These are phyloP conservation scores for Oreochromis tanganicae DNA, from an alignment of 2,113 vertebrate genomes.

Conservation along the genomic window DNA sequence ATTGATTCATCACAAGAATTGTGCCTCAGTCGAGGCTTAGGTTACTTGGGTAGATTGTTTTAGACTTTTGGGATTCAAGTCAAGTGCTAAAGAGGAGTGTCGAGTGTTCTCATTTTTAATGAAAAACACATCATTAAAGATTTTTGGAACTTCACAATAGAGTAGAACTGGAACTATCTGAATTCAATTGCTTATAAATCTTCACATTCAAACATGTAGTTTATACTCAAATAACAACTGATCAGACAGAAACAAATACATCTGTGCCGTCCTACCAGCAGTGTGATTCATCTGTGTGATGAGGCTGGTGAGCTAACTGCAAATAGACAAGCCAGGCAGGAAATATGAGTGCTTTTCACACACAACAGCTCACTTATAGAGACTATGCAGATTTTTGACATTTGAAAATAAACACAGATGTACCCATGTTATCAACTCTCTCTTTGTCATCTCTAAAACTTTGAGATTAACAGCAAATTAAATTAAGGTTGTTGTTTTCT, in stretches of 20 bases:
- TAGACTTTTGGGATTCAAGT: not conserved
- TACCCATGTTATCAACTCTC: not conserved
- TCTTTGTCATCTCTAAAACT: not conserved
- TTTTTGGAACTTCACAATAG: not conserved
- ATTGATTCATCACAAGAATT: conserved; percentile 34
- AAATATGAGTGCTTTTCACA: not conserved
- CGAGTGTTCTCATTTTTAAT: not conserved
- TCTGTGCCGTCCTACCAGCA: not conserved
- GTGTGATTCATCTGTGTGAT: not conserved
- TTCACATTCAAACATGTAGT: not conserved
- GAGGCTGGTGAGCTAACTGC: not conserved
- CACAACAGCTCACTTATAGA: not conserved
- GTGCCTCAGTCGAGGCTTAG: not conserved
- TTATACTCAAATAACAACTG: not conserved
- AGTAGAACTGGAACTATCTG: not conserved
- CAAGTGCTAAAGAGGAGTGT: not conserved
- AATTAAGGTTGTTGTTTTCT: not conserved
- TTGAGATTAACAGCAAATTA: not conserved
- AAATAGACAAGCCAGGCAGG: not conserved
- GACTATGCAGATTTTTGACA: not conserved
- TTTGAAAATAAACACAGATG: not conserved
- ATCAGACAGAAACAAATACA: not conserved
- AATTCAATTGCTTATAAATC: not conserved
- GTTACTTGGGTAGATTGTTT: not conserved
- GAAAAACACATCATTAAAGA: not conserved